These are phyloP conservation scores for Mus caroli DNA, from an alignment of 2,797 vertebrate genomes.

Conservation along the genomic window DNA sequence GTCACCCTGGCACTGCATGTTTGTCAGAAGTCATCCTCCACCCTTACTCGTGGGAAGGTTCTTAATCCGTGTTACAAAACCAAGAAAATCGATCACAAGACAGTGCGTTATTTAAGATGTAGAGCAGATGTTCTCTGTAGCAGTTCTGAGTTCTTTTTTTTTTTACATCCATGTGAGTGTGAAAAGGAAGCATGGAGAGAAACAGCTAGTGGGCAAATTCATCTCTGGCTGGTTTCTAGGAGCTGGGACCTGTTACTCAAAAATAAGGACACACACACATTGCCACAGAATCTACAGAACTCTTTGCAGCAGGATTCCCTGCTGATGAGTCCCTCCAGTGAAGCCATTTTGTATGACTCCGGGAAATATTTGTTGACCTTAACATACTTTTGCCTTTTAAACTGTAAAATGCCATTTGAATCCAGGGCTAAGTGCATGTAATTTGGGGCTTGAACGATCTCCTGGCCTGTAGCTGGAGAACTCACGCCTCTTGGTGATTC, in stretches of 20 bases:
- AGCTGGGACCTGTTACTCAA: not conserved
- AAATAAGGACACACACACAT: not conserved
- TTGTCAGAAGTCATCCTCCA: not conserved
- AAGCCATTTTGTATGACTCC: not conserved
- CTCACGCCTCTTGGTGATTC: not conserved
- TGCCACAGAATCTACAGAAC: not conserved
- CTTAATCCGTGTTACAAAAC: not conserved
- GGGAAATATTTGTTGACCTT: not conserved
- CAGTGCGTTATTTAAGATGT: not conserved
- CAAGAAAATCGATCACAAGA: not conserved
- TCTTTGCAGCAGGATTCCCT: not conserved
- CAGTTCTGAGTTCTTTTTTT: not conserved
- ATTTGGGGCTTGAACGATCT: not conserved
- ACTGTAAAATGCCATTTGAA: not conserved
- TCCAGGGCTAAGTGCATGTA: not conserved
- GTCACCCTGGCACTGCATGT: not conserved
- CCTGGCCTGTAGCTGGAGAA: not conserved
- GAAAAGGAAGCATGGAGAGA: not conserved
- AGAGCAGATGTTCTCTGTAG: not conserved
- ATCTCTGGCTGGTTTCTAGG: not conserved
- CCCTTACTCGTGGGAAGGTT: not conserved
- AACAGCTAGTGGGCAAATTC: not conserved
- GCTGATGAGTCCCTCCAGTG: not conserved
- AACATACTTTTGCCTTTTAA: not conserved
- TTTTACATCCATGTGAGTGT: not conserved